Base-by-base conservation (phyloP, 2,113 vertebrate species). In the Oreotrochilus melanogaster region DNA sequence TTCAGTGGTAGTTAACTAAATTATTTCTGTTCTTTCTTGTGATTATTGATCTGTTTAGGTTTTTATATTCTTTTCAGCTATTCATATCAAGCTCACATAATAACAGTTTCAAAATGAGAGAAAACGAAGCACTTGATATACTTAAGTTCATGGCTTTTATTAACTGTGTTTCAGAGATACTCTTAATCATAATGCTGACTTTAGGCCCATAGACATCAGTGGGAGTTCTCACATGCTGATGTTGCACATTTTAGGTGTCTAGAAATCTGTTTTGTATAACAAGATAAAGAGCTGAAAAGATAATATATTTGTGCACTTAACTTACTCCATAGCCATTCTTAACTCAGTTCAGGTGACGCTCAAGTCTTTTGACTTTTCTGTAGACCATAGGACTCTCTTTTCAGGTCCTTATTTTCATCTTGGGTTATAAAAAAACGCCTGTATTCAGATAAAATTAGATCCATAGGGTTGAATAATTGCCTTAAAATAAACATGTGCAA, bases 191-290 rank as follows among this genome's bases (percentile, higher is more conserved):
- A 4, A 21, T 72, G 30, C 33, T 75, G 31, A 42, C 39, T 66
- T 21, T 43, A 66, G 25, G 25, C 25, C 21, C 11, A 5, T 19
- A 28, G 35, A 37, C 17, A 17, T 75, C 35, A 62, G 39, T 67
- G 33, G 53, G 11, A 84, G 15, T 50, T 73, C 30, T 92, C 51
- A 37, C 24, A 6, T 53, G n/a, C 22, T 92, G 22, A 73, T 43
- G 6, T 21, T 66, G 27, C 11, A 31, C 0, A 0, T n/a, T 81
- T 69, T 45, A 66, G 23, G 28, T 66, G 25, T 33, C 28, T 62
- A 66, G 42, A 86, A 86, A 33, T 51, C 19, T 0, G 0, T 37
- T 80, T 65, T 88, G 4, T 80, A 3, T 47, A 28, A 82, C 74
- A 67, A 43, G 25, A 61, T 2, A 13, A 69, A 65, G 53, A 51